Base-by-base conservation (phyloP, 2,888 invertebrate species). In the Archips crataeganus region DNA sequence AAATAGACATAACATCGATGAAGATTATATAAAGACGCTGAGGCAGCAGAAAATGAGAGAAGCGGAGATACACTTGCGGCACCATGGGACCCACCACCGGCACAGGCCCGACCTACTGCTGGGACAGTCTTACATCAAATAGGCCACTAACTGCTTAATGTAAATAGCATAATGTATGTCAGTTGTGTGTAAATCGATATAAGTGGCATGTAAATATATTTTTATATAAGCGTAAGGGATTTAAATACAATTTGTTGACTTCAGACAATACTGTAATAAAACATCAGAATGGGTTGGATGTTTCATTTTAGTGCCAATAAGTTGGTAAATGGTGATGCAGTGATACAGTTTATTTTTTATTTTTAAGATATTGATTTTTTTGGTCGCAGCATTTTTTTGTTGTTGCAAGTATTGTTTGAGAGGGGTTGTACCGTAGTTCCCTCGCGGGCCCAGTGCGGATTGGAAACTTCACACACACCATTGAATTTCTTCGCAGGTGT, bases 11-110 rank as follows among this genome's bases (percentile, higher is more conserved):
- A 77, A 79, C 49, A 82, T 93, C 70, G 89, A 94, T 76, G 94
- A 94, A 77, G 87, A 89, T 65, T 92, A 90, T 78, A 92, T 94
- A 78, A 87, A 90, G 70, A 82, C 84, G 72, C 82, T 94, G 83
- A 84, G 93, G 79, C 87, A 92, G 79, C 93, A 93, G 80, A 93
- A 89, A 85, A 91, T 91, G 90, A 84, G 89, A 77, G 92, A 93
- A 77, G 85, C 92, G 1, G 85, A 91, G 71, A 92, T 94, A 80
- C 94, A 93, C 84, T 85, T 94, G 80, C 87, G 94, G 81, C 94
- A 94, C 77, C 93, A 93, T 77, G 93, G 93, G 54, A 80, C 84
- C 23, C 94, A 93, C 77, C 94, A 91, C 77, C 87, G 91, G 6
- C 87, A 91, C 79, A 93, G 90, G 81, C 85, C 89, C 10, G 93